Evolutionary conservation across 2,113 vertebrate species (phyloP).

Genomic region (Pristiophorus japonicus): DNA sequence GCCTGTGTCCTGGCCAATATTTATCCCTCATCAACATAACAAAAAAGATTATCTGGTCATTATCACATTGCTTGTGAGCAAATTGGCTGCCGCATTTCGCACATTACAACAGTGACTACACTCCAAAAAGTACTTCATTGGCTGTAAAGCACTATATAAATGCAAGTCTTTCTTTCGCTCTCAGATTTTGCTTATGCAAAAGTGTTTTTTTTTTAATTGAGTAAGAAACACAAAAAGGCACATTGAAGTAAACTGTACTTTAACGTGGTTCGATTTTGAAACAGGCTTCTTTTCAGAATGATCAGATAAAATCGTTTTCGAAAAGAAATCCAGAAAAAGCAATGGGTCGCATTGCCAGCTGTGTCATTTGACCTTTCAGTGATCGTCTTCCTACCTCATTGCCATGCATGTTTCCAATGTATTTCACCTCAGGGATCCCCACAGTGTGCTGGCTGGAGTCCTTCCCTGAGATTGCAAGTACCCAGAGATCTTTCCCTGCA

Average conservation of each 20-base stretch:
- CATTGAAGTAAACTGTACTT: not conserved
- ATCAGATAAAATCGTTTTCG: not conserved
- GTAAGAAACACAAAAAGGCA: too few relatives aligned
- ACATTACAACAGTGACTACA: too few relatives aligned
- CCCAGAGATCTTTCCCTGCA: constrained; percentile 10
- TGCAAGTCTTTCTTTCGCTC: too few relatives aligned
- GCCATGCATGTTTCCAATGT: constrained; percentile 6
- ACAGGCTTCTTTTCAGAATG: not conserved
- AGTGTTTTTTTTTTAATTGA: not conserved
- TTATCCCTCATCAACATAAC: too few relatives aligned
- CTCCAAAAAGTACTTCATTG: too few relatives aligned
- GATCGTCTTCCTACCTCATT: not conserved
- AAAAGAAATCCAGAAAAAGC: not conserved
- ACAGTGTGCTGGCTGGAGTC: not conserved
- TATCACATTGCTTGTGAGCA: too few relatives aligned
- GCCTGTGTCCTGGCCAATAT: too few relatives aligned
- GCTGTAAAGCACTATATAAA: too few relatives aligned
- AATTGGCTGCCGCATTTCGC: too few relatives aligned
- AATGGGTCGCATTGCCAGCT: not conserved
- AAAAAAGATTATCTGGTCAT: too few relatives aligned
- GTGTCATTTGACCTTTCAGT: constrained; percentile 1
- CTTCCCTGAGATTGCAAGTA: constrained; percentile 11
- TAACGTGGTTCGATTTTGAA: not conserved
- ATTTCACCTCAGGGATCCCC: constrained; percentile 23
- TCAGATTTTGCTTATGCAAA: too few relatives aligned